Conservation (phyloP, 2,888 invertebrate genomes). For the Diarsia dahlii region DNA sequence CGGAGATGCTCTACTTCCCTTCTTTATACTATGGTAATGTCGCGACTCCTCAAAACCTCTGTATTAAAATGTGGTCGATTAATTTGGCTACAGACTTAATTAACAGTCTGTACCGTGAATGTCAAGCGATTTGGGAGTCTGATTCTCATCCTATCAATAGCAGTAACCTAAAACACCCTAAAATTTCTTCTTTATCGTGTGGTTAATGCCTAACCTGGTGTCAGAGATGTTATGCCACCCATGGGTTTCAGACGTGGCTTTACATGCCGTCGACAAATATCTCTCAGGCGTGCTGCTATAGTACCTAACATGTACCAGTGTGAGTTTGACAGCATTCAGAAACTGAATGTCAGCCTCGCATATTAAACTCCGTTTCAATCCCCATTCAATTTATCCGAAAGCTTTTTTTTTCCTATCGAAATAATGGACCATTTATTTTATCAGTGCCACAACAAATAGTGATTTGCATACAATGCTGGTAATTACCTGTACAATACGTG, state of each 20-base stretch:
- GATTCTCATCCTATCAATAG: background rate
- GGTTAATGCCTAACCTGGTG: background rate
- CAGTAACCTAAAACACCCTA: background rate
- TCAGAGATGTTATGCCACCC: background rate
- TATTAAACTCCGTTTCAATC: background rate
- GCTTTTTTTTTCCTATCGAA: constrained; percentile 29
- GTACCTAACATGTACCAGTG: background rate
- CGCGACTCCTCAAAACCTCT: background rate
- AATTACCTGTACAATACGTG: constrained; percentile 60
- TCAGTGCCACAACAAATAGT: constrained; percentile 51
- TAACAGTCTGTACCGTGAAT: no score
- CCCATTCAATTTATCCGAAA: constrained; percentile 12
- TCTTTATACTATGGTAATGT: no score
- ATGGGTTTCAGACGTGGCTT: background rate
- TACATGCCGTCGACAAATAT: background rate
- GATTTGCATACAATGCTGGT: constrained; percentile 66
- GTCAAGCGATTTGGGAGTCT: no score
- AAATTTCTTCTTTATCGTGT: background rate
- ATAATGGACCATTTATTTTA: constrained; percentile 47
- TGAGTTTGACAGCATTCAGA: background rate
- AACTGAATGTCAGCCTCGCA: background rate
- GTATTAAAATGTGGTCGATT: no score
- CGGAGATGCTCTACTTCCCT: no score
- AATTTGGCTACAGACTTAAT: no score
- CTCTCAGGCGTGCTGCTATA: background rate